Conservation (phyloP, 2,888 invertebrate species). For the Cheiracanthium punctorium region DNA sequence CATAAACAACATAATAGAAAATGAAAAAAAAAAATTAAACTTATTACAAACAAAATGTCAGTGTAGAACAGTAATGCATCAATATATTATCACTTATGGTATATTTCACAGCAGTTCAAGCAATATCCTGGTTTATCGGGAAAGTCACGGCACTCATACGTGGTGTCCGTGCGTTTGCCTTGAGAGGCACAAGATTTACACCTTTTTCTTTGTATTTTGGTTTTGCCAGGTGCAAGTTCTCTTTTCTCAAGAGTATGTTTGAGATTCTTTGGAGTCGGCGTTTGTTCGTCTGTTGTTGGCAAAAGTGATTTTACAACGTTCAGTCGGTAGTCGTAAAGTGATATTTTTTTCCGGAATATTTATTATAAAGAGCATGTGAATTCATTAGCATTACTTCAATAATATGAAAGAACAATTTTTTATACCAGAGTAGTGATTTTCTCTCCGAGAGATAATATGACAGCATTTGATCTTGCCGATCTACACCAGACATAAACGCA, state of each 20-base stretch:
- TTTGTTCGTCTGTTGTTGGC: conserved; percentile 31
- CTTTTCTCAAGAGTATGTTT: conserved; percentile 26
- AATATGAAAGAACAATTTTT: conserved; percentile 22
- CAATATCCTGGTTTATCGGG: conserved; percentile 34
- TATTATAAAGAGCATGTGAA: conserved; percentile 37
- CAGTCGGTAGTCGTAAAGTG: conserved; percentile 23
- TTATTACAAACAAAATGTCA: conserved; percentile 38
- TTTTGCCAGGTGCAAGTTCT: too few species aligned
- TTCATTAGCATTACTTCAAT: conserved; percentile 22
- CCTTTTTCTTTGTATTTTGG: conserved; percentile 28
- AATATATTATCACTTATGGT: conserved; percentile 14
- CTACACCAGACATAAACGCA: conserved; percentile 23
- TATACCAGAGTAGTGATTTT: conserved; percentile 40
- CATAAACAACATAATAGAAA: conserved; percentile 19
- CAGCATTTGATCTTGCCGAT: conserved; percentile 39
- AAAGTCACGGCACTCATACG: conserved; percentile 18
- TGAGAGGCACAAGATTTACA: conserved; percentile 24
- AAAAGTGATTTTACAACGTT: conserved; percentile 29
- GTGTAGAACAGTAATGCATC: conserved; percentile 21
- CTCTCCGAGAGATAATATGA: conserved; percentile 40
- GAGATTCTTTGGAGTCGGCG: conserved; percentile 20
- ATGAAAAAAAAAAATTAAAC: conserved; percentile 22
- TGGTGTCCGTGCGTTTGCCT: conserved; percentile 30
- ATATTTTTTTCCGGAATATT: conserved; percentile 29
- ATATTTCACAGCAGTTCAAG: conserved; percentile 24